Percentiles rank a stretch among this genome's conserved stretches.
phyloP scores from a whole-genome alignment of 2,888 invertebrate genomes.

The Esperia sulphurella region DNA sequence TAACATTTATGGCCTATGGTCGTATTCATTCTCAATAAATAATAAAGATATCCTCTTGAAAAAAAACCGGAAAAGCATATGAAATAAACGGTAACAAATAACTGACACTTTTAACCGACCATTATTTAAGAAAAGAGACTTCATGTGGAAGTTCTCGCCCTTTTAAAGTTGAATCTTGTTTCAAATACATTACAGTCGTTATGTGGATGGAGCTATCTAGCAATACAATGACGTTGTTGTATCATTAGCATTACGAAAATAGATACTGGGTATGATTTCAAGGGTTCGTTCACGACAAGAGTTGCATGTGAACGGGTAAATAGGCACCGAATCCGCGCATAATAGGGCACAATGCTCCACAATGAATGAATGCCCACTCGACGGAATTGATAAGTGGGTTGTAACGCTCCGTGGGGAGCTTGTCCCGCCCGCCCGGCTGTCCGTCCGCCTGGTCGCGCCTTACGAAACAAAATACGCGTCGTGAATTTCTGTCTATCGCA shows the following conservation, averaged over 20 bases:
- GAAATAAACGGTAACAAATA: too few relatives aligned
- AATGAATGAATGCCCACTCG: slow-evolving; percentile 76
- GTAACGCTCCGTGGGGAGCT: slow-evolving; percentile 44
- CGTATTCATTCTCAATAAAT: too few relatives aligned
- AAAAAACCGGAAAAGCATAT: too few relatives aligned
- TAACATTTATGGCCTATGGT: too few relatives aligned
- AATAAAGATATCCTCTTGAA: too few relatives aligned
- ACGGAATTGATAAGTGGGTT: slow-evolving; percentile 77
- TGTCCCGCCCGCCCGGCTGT: slow-evolving; percentile 44
- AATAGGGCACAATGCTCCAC: slow-evolving; percentile 69
- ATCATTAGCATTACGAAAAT: too few relatives aligned
- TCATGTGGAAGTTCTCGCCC: too few relatives aligned
- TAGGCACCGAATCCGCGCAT: slow-evolving; percentile 63
- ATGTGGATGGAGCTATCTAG: not conserved
- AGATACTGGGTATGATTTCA: not conserved
- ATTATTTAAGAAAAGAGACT: too few relatives aligned
- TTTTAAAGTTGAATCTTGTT: too few relatives aligned
- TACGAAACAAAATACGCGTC: not conserved
- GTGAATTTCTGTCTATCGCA: slow-evolving; percentile 1
- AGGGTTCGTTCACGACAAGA: slow-evolving; percentile 8
- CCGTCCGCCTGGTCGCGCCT: not conserved
- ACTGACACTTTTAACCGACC: too few relatives aligned
- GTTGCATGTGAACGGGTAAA: slow-evolving; percentile 57
- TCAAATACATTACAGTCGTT: too few relatives aligned
- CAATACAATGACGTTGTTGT: slow-evolving; percentile 1